Percentiles rank a stretch among this genome's conserved stretches.
These are phyloP conservation scores for Drosophila infuscata DNA, from an alignment of 2,888 invertebrate species.

Conservation along the genomic window DNA sequence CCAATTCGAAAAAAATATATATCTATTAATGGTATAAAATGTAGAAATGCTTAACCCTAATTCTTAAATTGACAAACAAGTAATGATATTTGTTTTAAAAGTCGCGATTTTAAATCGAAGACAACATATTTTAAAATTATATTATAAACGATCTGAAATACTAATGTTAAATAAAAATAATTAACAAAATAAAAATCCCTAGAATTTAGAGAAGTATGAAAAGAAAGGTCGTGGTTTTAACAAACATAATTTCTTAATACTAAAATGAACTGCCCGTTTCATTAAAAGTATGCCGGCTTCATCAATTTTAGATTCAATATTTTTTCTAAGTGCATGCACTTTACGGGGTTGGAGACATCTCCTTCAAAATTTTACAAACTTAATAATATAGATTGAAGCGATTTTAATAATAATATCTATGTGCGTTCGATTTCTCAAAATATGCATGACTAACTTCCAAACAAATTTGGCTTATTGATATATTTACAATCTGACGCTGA, in stretches of 20 bases:
- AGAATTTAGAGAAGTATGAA: not conserved
- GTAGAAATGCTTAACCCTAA: not conserved
- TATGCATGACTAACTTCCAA: constrained; percentile 18
- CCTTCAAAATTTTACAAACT: not conserved
- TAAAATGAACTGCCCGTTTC: fast-evolving
- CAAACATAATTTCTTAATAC: not conserved
- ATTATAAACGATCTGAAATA: not conserved
- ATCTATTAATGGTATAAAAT: not conserved
- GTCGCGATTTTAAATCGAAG: too few species aligned
- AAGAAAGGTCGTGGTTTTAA: not conserved
- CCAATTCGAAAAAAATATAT: not conserved
- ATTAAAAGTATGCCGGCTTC: not conserved
- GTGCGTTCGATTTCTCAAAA: not conserved
- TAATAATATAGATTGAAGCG: not conserved
- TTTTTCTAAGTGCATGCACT: not conserved
- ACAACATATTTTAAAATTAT: too few species aligned
- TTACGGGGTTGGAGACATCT: not conserved
- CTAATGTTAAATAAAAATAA: not conserved
- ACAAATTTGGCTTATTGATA: not conserved
- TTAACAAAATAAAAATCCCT: not conserved
- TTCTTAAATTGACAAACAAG: not conserved
- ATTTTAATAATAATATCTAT: not conserved
- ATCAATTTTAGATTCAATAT: not conserved
- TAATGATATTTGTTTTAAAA: not conserved
- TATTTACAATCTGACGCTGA: constrained; percentile 3